Evolutionary conservation across 30 jellyfish, hydroid and myxozoan species (phyloP).

Genomic region (Mastigias papua): DNA sequence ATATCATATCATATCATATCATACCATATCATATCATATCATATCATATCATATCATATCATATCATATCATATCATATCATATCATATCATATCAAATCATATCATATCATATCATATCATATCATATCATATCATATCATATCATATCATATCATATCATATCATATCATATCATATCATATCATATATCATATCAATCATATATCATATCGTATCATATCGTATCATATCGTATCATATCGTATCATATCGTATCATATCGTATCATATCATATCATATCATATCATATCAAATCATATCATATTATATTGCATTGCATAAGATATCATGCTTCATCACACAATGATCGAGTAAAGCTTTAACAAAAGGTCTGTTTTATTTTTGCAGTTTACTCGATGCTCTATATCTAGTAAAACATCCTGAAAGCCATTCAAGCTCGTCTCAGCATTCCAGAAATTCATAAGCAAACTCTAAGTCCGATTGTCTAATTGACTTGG

Average conservation of each 20-base stretch:
- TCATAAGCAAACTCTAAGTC: too few species aligned
- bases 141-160: constrained; percentile 47
- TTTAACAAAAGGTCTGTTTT: too few species aligned
- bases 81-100: constrained; percentile 38
- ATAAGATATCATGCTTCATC: background rate
- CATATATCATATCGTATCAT: background rate
- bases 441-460: too few species aligned
- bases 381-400: too few species aligned
- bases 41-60: constrained; percentile 52
- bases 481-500: too few species aligned
- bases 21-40: constrained; percentile 52
- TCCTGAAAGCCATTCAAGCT: too few species aligned
- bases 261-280: background rate
- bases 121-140: constrained; percentile 45
- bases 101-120: constrained; percentile 24
- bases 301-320: background rate
- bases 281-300: background rate
- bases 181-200: too few species aligned
- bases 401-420: too few species aligned
- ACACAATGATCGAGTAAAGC: too few species aligned
- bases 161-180: constrained; percentile 52
- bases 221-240: background rate
- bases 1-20: constrained; percentile 50
- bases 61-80: constrained; percentile 48
- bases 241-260: background rate